Evolutionary conservation across 2,888 invertebrate genomes (phyloP).

Genomic region (Phytoseiulus persimilis): DNA sequence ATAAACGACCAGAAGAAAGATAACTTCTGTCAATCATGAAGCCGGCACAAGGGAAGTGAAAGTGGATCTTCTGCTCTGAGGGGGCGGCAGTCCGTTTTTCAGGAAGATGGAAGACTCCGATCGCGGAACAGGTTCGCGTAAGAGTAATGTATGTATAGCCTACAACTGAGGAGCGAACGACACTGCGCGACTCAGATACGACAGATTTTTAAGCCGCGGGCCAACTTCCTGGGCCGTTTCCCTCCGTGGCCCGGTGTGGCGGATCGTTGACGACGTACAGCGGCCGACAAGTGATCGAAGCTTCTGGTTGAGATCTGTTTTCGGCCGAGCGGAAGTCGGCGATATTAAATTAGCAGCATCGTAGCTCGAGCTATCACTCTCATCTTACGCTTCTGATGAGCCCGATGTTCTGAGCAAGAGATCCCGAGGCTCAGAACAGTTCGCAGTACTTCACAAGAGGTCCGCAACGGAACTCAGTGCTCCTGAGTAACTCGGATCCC

Average conservation of each 20-base stretch:
- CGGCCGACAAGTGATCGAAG: background rate
- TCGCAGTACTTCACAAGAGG: too few relatives aligned
- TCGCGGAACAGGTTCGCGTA: background rate
- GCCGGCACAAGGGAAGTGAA: background rate
- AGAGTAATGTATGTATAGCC: background rate
- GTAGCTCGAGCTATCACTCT: background rate
- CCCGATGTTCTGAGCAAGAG: too few relatives aligned
- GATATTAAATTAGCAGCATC: background rate
- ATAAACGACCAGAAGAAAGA: background rate
- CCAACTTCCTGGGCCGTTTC: background rate
- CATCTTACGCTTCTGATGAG: too few relatives aligned
- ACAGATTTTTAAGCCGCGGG: background rate
- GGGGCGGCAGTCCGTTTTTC: background rate
- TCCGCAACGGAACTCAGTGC: too few relatives aligned
- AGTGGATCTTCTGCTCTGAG: background rate
- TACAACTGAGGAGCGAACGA: background rate
- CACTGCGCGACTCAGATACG: background rate
- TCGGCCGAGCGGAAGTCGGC: background rate
- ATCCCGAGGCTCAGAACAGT: too few relatives aligned
- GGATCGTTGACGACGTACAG: background rate
- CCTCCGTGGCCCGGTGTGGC: background rate
- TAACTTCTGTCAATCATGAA: background rate
- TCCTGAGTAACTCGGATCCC: too few relatives aligned
- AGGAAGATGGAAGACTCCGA: background rate
- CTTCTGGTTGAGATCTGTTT: background rate